Evolutionary conservation across 2,797 vertebrate species (phyloP).

Genomic region (Merluccius polli): DNA sequence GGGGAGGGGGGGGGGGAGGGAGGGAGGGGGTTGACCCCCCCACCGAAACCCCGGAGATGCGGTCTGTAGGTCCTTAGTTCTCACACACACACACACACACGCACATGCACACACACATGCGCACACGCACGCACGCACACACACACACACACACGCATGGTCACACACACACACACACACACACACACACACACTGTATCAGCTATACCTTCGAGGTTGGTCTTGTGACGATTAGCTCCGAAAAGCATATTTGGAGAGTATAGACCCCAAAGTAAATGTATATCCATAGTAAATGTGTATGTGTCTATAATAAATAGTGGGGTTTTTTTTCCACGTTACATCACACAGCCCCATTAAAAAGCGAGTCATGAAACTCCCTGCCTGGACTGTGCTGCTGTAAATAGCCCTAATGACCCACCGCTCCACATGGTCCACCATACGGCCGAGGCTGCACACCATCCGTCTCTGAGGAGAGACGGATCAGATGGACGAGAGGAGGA

Average conservation of each 20-base stretch:
- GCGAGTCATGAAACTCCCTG: not conserved
- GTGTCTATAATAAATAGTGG: not conserved
- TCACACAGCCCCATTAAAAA: not conserved
- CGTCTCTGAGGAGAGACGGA: not conserved
- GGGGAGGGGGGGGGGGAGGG: not conserved
- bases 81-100: slow-evolving; percentile 3
- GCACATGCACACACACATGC: not conserved
- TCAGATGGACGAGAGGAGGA: not conserved
- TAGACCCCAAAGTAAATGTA: not conserved
- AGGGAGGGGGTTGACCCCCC: too few species aligned
- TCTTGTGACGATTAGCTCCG: too few species aligned
- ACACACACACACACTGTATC: not conserved
- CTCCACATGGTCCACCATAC: not conserved
- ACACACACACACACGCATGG: not conserved
- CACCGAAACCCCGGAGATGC: too few species aligned
- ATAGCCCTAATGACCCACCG: not conserved
- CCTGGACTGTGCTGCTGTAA: not conserved
- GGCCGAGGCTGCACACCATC: not conserved
- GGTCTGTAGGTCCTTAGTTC: not conserved
- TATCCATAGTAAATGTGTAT: not conserved
- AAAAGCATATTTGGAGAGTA: not conserved
- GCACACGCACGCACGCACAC: not conserved
- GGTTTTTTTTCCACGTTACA: not conserved
- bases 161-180: not conserved
- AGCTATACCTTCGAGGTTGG: too few species aligned